These are phyloP conservation scores for Colletes gigas DNA, from an alignment of 1,140 invertebrate species.

Conservation along the genomic window DNA sequence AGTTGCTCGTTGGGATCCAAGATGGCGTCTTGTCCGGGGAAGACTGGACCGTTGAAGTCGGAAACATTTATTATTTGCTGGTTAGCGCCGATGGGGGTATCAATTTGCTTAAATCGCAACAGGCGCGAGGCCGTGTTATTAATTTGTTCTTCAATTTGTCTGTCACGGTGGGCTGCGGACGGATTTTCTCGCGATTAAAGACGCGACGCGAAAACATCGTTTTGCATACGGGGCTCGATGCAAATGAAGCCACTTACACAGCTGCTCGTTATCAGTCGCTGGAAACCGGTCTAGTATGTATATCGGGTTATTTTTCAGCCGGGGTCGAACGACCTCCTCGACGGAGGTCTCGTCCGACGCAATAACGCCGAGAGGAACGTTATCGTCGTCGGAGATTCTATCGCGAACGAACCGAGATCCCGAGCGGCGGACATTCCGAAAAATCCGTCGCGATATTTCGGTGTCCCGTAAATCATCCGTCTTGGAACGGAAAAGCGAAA, in stretches of 20 bases:
- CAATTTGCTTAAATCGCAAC: too few species aligned
- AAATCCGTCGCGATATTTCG: too few species aligned
- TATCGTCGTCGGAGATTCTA: not conserved
- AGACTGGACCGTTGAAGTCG: too few species aligned
- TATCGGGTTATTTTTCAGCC: constrained; percentile 27
- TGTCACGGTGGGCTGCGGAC: not conserved
- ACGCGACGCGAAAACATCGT: constrained; percentile 14
- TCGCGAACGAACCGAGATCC: not conserved
- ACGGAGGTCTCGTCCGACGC: constrained; percentile 34
- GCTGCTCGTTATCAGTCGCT: constrained; percentile 50
- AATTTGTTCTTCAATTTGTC: not conserved
- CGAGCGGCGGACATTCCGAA: too few species aligned
- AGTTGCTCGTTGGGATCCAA: too few species aligned
- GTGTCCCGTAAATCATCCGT: not conserved
- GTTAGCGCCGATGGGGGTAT: too few species aligned
- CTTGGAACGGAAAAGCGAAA: too few species aligned
- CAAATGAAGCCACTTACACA: constrained; percentile 50
- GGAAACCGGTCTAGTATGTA: constrained; percentile 25
- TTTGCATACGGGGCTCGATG: constrained; percentile 28
- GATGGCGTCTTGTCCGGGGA: too few species aligned
- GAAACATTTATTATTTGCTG: too few species aligned
- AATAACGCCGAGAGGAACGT: constrained; percentile 23
- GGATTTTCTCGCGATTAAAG: constrained; percentile 13
- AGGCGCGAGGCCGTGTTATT: not conserved
- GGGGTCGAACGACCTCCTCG: constrained; percentile 5